Conservation (phyloP, 2,888 invertebrate genomes). For the Poecilobothrus nobilitatus region DNA sequence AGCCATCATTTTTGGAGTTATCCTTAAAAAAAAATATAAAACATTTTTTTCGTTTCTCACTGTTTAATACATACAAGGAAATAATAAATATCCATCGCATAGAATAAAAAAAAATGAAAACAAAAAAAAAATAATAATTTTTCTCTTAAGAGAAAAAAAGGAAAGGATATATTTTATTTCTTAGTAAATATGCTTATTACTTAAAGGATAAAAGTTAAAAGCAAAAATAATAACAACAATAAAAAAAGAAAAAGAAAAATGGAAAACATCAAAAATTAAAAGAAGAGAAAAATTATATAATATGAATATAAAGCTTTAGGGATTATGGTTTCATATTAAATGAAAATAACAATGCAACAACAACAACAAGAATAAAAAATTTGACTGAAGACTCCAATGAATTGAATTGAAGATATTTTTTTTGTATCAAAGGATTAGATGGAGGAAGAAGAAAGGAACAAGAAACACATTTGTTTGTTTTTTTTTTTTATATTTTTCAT, state of each 20-base stretch:
- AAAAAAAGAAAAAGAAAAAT: background rate
- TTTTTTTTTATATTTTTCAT: too few relatives aligned
- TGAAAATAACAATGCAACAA: background rate
- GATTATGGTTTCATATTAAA: conserved; percentile 3
- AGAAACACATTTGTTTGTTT: too few relatives aligned
- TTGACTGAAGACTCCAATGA: too few relatives aligned
- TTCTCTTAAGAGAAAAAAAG: background rate
- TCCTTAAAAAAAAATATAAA: too few relatives aligned
- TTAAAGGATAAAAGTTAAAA: background rate
- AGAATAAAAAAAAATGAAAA: background rate
- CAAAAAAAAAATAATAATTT: background rate
- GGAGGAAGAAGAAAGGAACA: too few relatives aligned
- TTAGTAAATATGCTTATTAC: conserved; percentile 1
- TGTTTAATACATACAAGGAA: too few relatives aligned
- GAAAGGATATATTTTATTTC: background rate
- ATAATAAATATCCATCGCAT: background rate
- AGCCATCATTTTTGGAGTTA: too few relatives aligned
- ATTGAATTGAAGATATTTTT: too few relatives aligned
- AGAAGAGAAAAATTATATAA: background rate
- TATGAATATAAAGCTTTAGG: conserved; percentile 1
- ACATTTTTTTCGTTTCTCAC: too few relatives aligned
- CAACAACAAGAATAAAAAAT: background rate
- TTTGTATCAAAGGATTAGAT: too few relatives aligned
- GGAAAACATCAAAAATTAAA: background rate
- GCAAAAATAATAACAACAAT: background rate